Evolutionary conservation across 2,888 invertebrate genomes (phyloP), one percentile per base, ranked within the genome.

Genomic region (Thymelicus lineola): DNA sequence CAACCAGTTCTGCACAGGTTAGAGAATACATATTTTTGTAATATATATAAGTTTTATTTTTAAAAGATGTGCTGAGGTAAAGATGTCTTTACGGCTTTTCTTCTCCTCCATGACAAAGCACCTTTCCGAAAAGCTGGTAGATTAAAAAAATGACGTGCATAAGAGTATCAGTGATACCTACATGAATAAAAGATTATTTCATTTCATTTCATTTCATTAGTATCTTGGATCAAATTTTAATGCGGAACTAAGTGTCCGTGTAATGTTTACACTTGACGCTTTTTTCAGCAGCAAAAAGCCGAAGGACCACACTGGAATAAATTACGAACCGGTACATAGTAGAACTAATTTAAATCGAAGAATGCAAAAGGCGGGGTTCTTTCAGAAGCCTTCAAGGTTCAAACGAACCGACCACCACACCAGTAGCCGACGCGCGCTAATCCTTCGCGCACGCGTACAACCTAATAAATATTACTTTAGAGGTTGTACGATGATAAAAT

Each of bases 371-470:
- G 82, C 84, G 82, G 84, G 82, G 85, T 69, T 63, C 87, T 88
- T 88, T 87, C 88, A 87, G 86, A 83, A 91, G 88, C 86, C 86
- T 90, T 89, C 90, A 88, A 89, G 91, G 90, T 83, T 87, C 77
- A 82, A 76, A 77, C 76, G 80, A 79, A 79, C 75, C 75, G 76
- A 77, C 77, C 77, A 68, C 72, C 59, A 66, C 74, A 74, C 81
- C 81, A 92, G 93, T 91, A 82, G 82, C 79, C 82, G 83, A 79
- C 85, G 89, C 83, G 87, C 85, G 78, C 76, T 80, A 76, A 73
- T 74, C 76, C 76, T 77, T 79, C 79, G 86, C 90, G 92, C 92
- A 91, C 92, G 92, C 90, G 90, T 85, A 73, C 90, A 86, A 83
- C 90, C 91, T 91, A 86, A 84, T 88, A 82, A 82, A 75, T 76